Percentiles rank a stretch among this genome's conserved stretches.
Conservation (phyloP, 2,113 vertebrate species). For the Bubalus kerabau region DNA sequence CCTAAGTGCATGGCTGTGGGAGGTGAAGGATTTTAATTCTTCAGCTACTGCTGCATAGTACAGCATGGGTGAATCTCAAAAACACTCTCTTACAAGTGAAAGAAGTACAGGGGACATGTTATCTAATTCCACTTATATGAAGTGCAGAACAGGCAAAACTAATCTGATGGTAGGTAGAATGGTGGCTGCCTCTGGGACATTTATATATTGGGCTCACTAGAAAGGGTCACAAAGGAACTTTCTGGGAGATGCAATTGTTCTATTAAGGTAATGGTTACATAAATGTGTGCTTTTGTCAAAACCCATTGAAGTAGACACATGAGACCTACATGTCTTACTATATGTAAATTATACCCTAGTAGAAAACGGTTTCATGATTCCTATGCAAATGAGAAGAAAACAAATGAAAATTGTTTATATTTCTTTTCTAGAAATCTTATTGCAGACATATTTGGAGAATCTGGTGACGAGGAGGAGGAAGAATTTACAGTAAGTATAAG, state of each 20-base stretch:
- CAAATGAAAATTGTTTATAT: slow-evolving; percentile 3
- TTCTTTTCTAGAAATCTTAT: slow-evolving; percentile 91
- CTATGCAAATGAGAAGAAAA: background rate
- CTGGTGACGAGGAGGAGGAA: slow-evolving; percentile 96
- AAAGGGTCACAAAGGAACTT: background rate
- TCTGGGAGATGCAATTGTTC: background rate
- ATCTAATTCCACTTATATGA: background rate
- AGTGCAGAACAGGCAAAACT: background rate
- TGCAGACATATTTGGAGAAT: slow-evolving; percentile 98
- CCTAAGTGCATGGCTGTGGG: background rate
- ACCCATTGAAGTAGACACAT: background rate
- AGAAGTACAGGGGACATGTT: background rate
- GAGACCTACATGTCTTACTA: background rate
- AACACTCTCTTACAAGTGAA: background rate
- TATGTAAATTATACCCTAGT: background rate
- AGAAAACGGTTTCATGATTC: background rate
- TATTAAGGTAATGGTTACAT: background rate
- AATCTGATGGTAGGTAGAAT: background rate
- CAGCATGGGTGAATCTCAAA: background rate
- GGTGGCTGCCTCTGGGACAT: background rate
- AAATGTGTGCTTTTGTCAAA: background rate
- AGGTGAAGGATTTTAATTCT: background rate
- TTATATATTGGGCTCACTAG: background rate
- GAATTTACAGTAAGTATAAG: slow-evolving; percentile 92
- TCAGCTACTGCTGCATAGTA: background rate